Percentiles rank a stretch among this genome's conserved stretches.
These are phyloP conservation scores for Chrosomus eos DNA, from an alignment of 2,797 vertebrate species.

Conservation along the genomic window DNA sequence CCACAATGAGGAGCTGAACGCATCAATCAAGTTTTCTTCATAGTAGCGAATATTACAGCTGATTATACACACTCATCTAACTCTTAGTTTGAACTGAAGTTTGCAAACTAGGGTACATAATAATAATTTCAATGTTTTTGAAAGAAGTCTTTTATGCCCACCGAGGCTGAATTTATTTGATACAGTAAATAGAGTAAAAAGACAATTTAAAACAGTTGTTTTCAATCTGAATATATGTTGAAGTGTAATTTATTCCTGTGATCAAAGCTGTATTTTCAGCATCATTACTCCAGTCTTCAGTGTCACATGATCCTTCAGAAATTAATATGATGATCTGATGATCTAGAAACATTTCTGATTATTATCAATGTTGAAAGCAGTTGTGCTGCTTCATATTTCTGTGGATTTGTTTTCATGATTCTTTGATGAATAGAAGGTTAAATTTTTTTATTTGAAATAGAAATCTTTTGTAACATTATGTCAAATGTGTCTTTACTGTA, in stretches of 20 bases:
- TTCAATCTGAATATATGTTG: background rate
- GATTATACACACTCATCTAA: background rate
- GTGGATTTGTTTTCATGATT: background rate
- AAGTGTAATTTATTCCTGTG: background rate
- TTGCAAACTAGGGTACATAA: background rate
- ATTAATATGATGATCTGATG: background rate
- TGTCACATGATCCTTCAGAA: background rate
- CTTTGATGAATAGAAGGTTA: too few relatives aligned
- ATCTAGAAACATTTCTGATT: too few relatives aligned
- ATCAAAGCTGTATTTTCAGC: background rate
- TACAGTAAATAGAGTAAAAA: background rate
- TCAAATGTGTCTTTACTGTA: background rate
- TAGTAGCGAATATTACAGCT: background rate
- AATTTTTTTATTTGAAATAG: background rate
- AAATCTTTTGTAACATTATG: background rate
- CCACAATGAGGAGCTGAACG: background rate
- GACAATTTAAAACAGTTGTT: background rate
- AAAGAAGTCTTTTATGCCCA: background rate
- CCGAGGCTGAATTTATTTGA: background rate
- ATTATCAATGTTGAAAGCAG: background rate
- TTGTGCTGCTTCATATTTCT: background rate
- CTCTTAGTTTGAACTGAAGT: too few relatives aligned
- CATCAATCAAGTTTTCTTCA: background rate
- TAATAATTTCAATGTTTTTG: background rate
- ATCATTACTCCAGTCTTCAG: background rate